Conservation (phyloP, 2,888 invertebrate genomes). For the Amblyjoppa proteus region DNA sequence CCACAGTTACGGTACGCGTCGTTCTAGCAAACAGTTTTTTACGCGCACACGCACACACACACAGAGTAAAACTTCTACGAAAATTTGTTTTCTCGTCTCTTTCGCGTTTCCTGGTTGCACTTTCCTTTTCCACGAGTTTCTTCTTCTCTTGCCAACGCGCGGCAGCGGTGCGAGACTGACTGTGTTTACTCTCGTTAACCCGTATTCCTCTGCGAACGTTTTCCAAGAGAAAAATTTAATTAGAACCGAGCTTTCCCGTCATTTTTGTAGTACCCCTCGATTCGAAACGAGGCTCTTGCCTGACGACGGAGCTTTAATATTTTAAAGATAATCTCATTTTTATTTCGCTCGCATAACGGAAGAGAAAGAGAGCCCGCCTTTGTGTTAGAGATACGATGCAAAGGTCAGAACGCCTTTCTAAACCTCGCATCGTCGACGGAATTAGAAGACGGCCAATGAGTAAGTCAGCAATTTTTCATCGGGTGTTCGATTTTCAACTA, state of each 20-base stretch:
- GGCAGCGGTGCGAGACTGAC: not conserved
- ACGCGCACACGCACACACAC: not conserved
- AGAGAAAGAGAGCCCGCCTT: not conserved
- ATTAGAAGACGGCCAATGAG: no score
- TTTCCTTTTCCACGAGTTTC: slow-evolving; percentile 12
- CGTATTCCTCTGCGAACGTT: slow-evolving; percentile 47
- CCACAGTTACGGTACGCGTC: not conserved
- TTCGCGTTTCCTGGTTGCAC: slow-evolving; percentile 23
- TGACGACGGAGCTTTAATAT: slow-evolving; percentile 36
- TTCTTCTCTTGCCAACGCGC: slow-evolving; percentile 44
- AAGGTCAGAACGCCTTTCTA: no score
- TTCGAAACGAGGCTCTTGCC: not conserved
- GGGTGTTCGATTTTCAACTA: no score
- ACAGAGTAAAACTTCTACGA: slow-evolving; percentile 35
- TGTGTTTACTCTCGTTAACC: slow-evolving; percentile 57
- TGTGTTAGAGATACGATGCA: not conserved
- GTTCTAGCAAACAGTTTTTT: not conserved
- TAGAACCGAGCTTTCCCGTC: slow-evolving; percentile 53
- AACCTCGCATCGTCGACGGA: no score
- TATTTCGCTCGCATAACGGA: slow-evolving; percentile 3
- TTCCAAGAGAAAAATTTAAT: slow-evolving; percentile 61
- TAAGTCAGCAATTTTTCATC: no score
- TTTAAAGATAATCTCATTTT: slow-evolving; percentile 1
- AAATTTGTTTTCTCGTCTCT: slow-evolving; percentile 53
- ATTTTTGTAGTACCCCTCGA: slow-evolving; percentile 23